phyloP scores from a whole-genome alignment of 2,888 invertebrate genomes.

The Sarcophaga subvicina region DNA sequence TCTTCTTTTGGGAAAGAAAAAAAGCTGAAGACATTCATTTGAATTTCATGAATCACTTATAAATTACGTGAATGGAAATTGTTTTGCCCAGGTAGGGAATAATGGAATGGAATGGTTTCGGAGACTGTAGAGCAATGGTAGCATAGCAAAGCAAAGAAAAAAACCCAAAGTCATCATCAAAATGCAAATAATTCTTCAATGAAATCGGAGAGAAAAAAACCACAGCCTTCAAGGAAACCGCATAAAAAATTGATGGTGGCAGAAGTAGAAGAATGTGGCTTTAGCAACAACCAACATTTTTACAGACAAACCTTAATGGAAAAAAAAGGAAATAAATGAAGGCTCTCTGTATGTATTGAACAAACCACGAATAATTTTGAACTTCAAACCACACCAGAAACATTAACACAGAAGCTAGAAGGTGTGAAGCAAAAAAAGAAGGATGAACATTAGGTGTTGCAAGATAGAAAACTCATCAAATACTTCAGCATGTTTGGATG shows the following conservation, averaged over 20 bases:
- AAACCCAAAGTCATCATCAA: constrained; percentile 68
- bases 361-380: constrained; percentile 63
- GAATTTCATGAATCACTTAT: constrained; percentile 68
- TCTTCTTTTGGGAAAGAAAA: constrained; percentile 17
- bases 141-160: constrained; percentile 1
- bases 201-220: neutral
- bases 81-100: constrained; percentile 9
- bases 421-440: neutral
- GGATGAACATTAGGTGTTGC: constrained; percentile 44
- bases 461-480: constrained; percentile 53
- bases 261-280: neutral
- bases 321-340: constrained; percentile 12
- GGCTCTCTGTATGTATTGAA: constrained; percentile 7
- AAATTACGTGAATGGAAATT: constrained; percentile 62
- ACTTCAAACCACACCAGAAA: constrained; percentile 51
- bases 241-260: neutral
- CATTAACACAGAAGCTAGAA: neutral
- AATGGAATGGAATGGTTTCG: neutral
- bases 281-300: constrained; percentile 8
- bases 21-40: constrained; percentile 63
- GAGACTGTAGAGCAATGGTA: constrained; percentile 14
- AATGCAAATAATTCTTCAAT: constrained; percentile 57
- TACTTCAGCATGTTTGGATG: constrained; percentile 39
- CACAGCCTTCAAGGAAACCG: neutral
- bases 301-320: constrained; percentile 17